phyloP scores from a whole-genome alignment of 2,888 invertebrate species.

The Timema cristinae region DNA sequence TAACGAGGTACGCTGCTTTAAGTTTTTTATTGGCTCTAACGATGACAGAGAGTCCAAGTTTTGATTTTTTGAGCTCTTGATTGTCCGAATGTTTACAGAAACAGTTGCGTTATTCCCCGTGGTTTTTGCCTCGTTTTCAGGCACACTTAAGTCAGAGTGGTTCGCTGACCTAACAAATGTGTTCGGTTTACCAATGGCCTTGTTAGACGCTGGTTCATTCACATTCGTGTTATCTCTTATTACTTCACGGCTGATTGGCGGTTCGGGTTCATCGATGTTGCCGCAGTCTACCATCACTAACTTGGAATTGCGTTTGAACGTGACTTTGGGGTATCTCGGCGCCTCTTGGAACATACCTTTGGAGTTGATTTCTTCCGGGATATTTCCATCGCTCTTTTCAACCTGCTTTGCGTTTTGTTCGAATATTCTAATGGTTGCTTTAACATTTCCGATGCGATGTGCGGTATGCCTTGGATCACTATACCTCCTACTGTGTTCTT shows the following conservation, averaged over 20 bases:
- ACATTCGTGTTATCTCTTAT: background rate
- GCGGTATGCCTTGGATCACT: conserved; percentile 7
- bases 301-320: conserved; percentile 13
- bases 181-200: background rate
- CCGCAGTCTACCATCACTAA: conserved; percentile 18
- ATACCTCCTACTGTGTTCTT: conserved; percentile 31
- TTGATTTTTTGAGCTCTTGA: too few relatives aligned
- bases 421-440: conserved; percentile 43
- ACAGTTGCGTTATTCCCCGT: too few relatives aligned
- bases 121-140: too few relatives aligned
- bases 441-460: conserved; percentile 36
- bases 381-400: background rate
- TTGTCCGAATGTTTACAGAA: too few relatives aligned
- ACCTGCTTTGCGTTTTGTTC: conserved; percentile 38
- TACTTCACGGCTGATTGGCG: too few relatives aligned
- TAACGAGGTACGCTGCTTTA: too few relatives aligned
- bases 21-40: too few relatives aligned
- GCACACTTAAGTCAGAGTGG: background rate
- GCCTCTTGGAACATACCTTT: background rate
- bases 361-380: background rate
- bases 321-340: conserved; percentile 18
- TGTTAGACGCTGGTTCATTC: background rate
- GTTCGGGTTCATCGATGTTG: background rate
- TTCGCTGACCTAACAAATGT: background rate
- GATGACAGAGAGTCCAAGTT: too few relatives aligned